Evolutionary conservation across 2,888 invertebrate genomes (phyloP), one percentile per base, ranked within the genome.

Genomic region (Crocallis elinguaria): DNA sequence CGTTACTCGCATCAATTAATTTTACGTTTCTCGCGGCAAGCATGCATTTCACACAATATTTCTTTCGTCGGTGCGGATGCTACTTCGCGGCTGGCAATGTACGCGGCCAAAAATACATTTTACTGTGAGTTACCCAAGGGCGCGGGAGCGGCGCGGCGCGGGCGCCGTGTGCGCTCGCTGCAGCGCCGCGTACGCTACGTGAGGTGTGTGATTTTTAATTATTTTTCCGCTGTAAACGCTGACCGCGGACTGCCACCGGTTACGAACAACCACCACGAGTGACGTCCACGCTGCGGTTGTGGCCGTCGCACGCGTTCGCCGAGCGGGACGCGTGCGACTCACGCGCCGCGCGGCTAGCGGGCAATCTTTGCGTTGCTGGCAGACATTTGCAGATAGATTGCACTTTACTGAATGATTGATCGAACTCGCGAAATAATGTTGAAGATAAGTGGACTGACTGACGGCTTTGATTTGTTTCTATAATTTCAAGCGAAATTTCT

Each of bases 51-150:
- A 70, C 77, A 76, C 76, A 72, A 64, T 79, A 76, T 77, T 82
- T 86, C 79, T 85, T 85, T 86, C 80, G 69, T 66, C 71, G 75
- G 68, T 77, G 71, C 79, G 81, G 78, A 81, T 82, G 82, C 82
- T 79, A 79, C 84, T 81, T 71, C 75, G 83, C 79, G 82, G 82
- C 84, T 86, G 86, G 88, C 88, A 88, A 85, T 88, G 85, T 83
- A 79, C 78, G 78, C 77, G 62, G 82, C 87, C 82, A 81, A 86
- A 89, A 88, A 89, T 89, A 89, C 68, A 80, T 84, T 89, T 88
- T 87, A 87, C 86, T 86, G 86, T 88, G 81, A 78, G 79, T 81
- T 82, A 77, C 74, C 78, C 89, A 89, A 88, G 89, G 88, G 88
- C 89, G 79, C 43, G 33, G 49, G 23, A 38, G 48, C 44, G 45